These are phyloP conservation scores for Heliconius hortense DNA, from an alignment of 2,888 invertebrate genomes.

Conservation along the genomic window DNA sequence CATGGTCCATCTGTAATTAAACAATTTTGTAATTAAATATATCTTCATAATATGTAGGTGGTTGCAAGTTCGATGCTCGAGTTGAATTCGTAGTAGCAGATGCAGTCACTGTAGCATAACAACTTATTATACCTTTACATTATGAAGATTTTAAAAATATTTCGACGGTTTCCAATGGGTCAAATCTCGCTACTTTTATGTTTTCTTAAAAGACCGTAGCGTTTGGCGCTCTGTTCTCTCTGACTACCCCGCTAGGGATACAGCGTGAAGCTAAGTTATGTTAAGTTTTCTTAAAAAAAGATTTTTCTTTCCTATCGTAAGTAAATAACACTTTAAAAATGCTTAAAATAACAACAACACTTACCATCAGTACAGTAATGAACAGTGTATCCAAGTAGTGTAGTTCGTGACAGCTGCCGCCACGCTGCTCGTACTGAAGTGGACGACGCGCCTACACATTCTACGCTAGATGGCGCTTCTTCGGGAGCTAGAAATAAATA, in stretches of 20 bases:
- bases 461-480: slow-evolving; percentile 87
- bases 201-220: too few relatives aligned
- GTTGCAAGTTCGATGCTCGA: neutral
- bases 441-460: slow-evolving; percentile 88
- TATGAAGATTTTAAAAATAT: too few relatives aligned
- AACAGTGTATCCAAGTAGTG: slow-evolving; percentile 91
- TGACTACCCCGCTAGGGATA: too few relatives aligned
- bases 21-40: neutral
- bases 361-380: slow-evolving; percentile 85
- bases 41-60: neutral
- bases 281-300: too few relatives aligned
- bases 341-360: neutral
- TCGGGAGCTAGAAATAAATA: slow-evolving; percentile 84
- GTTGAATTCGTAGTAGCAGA: neutral
- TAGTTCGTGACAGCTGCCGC: slow-evolving; percentile 87
- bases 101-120: too few relatives aligned
- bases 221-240: too few relatives aligned
- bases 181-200: too few relatives aligned
- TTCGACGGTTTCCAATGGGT: too few relatives aligned
- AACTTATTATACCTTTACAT: too few relatives aligned
- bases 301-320: too few relatives aligned
- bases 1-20: slow-evolving; percentile 65
- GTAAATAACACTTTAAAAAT: too few relatives aligned
- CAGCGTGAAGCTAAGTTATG: too few relatives aligned
- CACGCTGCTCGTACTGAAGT: slow-evolving; percentile 89